Base-by-base conservation (phyloP, 1,140 invertebrate genomes). In the Apis laboriosa region DNA sequence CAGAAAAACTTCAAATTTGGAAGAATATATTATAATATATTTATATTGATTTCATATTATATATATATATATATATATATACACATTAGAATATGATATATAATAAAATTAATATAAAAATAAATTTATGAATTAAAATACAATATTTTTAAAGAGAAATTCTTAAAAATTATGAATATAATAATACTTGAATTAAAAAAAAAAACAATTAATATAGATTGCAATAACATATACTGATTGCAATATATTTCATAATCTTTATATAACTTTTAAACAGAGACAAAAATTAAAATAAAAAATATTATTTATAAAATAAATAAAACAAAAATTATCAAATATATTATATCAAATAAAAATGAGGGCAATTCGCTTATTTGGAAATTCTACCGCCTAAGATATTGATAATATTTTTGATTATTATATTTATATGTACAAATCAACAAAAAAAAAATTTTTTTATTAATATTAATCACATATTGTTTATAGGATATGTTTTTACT, bases 241-340 rank as follows among this genome's bases (percentile, higher is more conserved):
- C 64, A 75, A 53, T 56, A 11, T 66, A 74, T 80, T 76, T 81
- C 73, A 75, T 53, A 76, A 81, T 67, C 73, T 76, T 81, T 81
- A 81, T 51, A 56, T 77, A 77, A 81, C 49, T 81, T 76, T 58
- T 17, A 66, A 34, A 56, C 55, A 9, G 34, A 66, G 66, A 75
- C 51, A 56, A 12, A 17, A 56, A 2, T 49, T 43, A 13, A 4
- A 58, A 49, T 0, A 28, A 3, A 21, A 1, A 55, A 24, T 28
- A 67, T 75, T 21, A 17, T 21, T 66, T 55, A 55, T 21, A 19
- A 17, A 60, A 53, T 60, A 53, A 58, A 60, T 24, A 24, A 58
- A 60, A 55, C 4, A 1, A 60, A 68, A 8, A 34, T 51, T 28
- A 2, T 51, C 28, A 49, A 51, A 19, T n/a, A 17, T 24, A 53